phyloP scores from a whole-genome alignment of 2,113 vertebrate genomes.

The Dicrurus megarhynchus region DNA sequence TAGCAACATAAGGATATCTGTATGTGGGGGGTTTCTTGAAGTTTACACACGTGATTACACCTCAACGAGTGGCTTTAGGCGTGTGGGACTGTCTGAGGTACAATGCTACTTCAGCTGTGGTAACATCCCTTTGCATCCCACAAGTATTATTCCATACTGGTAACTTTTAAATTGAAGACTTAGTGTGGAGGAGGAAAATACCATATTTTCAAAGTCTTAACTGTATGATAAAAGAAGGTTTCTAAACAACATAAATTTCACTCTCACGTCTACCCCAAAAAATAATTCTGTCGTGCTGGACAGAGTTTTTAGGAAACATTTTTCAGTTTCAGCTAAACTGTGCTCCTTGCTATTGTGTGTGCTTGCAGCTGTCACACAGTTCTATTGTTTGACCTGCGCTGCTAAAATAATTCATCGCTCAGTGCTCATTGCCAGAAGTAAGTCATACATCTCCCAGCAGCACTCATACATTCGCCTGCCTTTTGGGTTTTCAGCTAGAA shows the following conservation, averaged over 20 bases:
- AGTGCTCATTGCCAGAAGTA: background rate
- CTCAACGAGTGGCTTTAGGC: background rate
- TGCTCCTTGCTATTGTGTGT: background rate
- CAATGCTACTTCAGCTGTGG: background rate
- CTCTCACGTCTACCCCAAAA: background rate
- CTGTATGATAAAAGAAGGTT: background rate
- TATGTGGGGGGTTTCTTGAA: background rate
- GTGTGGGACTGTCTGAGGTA: background rate
- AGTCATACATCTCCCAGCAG: background rate
- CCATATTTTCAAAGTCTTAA: background rate
- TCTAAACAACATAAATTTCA: background rate
- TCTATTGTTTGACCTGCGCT: slow-evolving; percentile 25
- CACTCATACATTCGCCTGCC: background rate
- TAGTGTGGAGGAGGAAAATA: background rate
- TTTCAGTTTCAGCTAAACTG: background rate
- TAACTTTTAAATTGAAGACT: background rate
- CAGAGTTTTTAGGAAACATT: background rate
- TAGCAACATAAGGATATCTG: background rate
- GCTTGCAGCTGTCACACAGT: background rate
- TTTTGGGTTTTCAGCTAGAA: background rate
- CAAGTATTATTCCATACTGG: background rate
- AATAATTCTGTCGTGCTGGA: background rate
- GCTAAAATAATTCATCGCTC: slow-evolving; percentile 11
- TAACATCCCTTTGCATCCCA: background rate
- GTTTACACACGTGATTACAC: rapidly evolving